A percentile compares a stretch with the other conserved stretches of the same genome.
Conservation (phyloP, 2,113 vertebrate species). For the Danionella cerebrum region DNA sequence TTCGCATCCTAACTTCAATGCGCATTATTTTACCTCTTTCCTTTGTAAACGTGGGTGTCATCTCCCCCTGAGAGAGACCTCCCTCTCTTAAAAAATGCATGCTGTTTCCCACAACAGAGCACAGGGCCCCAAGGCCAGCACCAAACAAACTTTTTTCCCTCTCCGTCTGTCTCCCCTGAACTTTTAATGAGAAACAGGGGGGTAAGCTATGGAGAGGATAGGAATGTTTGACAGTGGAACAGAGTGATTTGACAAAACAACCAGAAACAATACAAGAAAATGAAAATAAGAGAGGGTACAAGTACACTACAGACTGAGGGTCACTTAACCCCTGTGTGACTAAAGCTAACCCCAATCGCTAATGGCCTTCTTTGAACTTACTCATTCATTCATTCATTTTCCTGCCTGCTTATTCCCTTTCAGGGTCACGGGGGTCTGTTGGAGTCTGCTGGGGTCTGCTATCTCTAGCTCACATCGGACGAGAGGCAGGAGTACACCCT, state of each 20-base stretch:
- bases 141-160: constrained; percentile 46
- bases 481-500: too few relatives aligned
- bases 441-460: too few relatives aligned
- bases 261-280: constrained; percentile 52
- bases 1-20: constrained; percentile 40
- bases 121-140: constrained; percentile 38
- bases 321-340: too few relatives aligned
- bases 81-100: constrained; percentile 47
- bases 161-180: not conserved
- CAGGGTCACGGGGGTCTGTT: too few relatives aligned
- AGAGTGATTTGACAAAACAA: constrained; percentile 55
- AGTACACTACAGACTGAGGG: not conserved
- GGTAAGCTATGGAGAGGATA: constrained; percentile 32
- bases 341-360: too few relatives aligned
- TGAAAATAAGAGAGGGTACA: constrained; percentile 27
- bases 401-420: too few relatives aligned
- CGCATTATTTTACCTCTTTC: constrained; percentile 36
- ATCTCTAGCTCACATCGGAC: too few relatives aligned
- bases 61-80: constrained; percentile 51
- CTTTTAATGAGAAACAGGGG: constrained; percentile 55
- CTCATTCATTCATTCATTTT: too few relatives aligned
- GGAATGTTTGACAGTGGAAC: constrained; percentile 53
- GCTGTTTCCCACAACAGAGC: constrained; percentile 54
- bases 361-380: too few relatives aligned
- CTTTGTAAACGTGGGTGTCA: constrained; percentile 46